phyloP scores from a whole-genome alignment of 2,888 invertebrate genomes.

The Nezara viridula region DNA sequence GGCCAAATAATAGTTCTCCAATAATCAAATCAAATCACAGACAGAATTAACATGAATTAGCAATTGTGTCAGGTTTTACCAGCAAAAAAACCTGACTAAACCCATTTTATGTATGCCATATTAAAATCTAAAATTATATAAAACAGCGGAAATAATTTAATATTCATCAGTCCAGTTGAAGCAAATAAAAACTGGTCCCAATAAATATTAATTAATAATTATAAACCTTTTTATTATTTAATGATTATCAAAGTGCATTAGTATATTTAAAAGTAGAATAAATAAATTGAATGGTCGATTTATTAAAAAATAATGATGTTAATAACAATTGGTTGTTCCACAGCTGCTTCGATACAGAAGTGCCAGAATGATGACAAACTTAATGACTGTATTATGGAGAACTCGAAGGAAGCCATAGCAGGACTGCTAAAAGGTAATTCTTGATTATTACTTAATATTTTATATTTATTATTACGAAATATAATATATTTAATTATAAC shows the following conservation, averaged over 20 bases:
- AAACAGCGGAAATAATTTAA: neutral
- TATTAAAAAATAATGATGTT: neutral
- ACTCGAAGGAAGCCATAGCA: neutral
- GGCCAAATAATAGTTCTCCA: no score
- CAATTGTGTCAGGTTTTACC: no score
- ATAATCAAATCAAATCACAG: no score
- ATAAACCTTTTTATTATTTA: neutral
- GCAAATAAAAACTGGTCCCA: neutral
- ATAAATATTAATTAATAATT: neutral
- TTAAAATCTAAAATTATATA: neutral
- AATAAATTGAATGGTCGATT: no score
- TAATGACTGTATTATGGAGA: slow-evolving; percentile 23
- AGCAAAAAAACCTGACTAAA: neutral
- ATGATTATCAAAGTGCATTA: neutral
- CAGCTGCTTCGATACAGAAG: neutral
- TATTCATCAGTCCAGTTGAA: neutral
- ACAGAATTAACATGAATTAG: no score
- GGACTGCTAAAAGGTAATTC: slow-evolving; percentile 11
- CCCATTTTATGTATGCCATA: neutral
- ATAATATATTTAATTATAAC: no score
- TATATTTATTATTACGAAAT: neutral
- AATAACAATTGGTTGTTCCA: neutral
- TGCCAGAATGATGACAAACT: neutral
- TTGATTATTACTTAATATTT: neutral
- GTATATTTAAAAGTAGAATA: neutral